Evolutionary conservation across 2,888 invertebrate species (phyloP).

Genomic region (Limenitis camilla): DNA sequence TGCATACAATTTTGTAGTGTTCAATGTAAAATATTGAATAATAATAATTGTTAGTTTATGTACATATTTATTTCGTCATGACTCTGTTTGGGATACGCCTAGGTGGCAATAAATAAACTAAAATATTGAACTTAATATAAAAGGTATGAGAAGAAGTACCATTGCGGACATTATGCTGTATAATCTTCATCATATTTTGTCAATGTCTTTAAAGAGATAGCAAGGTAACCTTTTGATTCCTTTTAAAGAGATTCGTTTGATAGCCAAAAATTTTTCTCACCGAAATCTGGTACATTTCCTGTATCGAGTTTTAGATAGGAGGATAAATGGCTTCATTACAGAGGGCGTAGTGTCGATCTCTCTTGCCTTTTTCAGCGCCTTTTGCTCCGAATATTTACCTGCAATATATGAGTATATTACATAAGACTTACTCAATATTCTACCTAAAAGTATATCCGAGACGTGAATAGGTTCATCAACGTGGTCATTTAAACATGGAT

Average conservation of each 20-base stretch:
- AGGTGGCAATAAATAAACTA: no score
- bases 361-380: neutral
- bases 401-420: neutral
- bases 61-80: no score
- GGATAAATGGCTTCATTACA: conserved; percentile 30
- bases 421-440: no score
- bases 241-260: conserved; percentile 3
- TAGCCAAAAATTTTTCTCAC: conserved; percentile 17
- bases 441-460: no score
- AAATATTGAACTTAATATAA: no score
- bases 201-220: neutral
- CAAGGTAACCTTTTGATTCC: neutral
- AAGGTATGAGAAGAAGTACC: no score
- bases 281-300: conserved; percentile 18
- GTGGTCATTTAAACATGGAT: no score
- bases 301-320: conserved; percentile 20
- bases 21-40: no score
- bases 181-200: conserved; percentile 5
- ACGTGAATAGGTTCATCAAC: no score
- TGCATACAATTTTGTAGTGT: no score
- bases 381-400: neutral
- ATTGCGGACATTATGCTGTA: neutral
- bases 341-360: neutral
- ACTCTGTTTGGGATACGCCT: no score
- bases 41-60: no score